phyloP scores from a whole-genome alignment of 2,888 invertebrate genomes.

The Caenorhabditis sp. region DNA sequence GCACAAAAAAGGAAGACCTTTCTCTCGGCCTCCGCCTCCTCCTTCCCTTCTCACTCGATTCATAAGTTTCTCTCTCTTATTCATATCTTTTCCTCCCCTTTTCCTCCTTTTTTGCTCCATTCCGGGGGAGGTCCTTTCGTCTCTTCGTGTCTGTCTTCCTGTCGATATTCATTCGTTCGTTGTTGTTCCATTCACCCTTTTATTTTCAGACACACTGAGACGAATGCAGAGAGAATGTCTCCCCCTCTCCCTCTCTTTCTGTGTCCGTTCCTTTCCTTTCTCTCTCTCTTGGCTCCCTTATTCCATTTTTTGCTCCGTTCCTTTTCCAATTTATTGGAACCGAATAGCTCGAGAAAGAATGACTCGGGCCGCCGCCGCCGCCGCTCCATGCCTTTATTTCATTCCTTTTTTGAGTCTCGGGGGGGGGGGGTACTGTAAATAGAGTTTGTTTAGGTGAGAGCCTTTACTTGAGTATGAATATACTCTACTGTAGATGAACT shows the following conservation, averaged over 20 bases:
- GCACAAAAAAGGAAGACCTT: slow-evolving; percentile 39
- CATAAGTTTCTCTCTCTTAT: slow-evolving; percentile 61
- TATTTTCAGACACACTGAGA: slow-evolving; percentile 37
- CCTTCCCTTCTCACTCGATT: slow-evolving; percentile 46
- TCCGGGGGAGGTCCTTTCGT: slow-evolving; percentile 44
- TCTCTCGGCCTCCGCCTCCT: slow-evolving; percentile 23
- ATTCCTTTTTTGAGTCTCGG: background rate
- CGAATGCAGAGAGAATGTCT: background rate
- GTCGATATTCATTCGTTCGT: slow-evolving; percentile 58
- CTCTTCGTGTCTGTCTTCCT: slow-evolving; percentile 23
- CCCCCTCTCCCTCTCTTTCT: slow-evolving; percentile 27
- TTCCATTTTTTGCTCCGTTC: slow-evolving; percentile 41
- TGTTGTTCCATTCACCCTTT: slow-evolving; percentile 49
- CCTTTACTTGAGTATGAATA: too few relatives aligned
- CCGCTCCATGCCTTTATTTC: background rate
- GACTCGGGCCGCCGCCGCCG: background rate
- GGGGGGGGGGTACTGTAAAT: background rate
- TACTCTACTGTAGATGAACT: too few relatives aligned
- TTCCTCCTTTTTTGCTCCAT: slow-evolving; percentile 25
- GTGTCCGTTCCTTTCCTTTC: too few relatives aligned
- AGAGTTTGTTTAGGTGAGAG: too few relatives aligned
- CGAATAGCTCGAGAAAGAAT: slow-evolving; percentile 19
- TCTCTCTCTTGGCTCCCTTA: slow-evolving; percentile 23
- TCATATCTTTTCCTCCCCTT: slow-evolving; percentile 40
- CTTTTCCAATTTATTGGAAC: slow-evolving; percentile 51